phyloP scores from a whole-genome alignment of 2,797 vertebrate species.

The Etheostoma perlongum region DNA sequence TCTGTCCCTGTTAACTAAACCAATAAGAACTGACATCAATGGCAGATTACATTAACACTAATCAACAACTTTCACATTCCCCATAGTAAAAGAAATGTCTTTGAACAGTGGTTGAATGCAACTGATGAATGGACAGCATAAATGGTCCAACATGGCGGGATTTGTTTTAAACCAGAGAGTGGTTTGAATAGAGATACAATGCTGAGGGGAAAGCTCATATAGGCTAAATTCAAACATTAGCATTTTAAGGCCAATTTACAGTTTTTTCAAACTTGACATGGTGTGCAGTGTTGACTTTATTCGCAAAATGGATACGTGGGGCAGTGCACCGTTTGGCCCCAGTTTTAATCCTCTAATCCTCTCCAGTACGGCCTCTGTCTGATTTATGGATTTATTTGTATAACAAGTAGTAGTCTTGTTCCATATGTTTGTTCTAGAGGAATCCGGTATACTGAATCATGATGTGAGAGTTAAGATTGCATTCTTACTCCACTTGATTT shows the following conservation, averaged over 20 bases:
- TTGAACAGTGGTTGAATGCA: conserved; percentile 44
- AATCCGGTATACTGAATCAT: not conserved
- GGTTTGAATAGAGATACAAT: conserved; percentile 13
- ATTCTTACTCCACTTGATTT: not conserved
- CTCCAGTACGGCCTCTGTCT: conserved; percentile 9
- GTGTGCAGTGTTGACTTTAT: conserved; percentile 4
- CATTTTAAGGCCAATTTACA: not conserved
- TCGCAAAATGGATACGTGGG: conserved; percentile 39
- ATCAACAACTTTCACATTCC: conserved; percentile 66
- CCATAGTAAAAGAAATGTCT: conserved; percentile 40
- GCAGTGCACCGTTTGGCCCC: conserved; percentile 34
- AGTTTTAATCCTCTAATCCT: conserved; percentile 68
- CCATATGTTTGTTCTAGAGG: conserved; percentile 20
- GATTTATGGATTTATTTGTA: conserved; percentile 61
- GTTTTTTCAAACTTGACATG: not conserved
- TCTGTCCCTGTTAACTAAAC: conserved; percentile 68
- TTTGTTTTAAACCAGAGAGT: not conserved
- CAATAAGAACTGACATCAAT: conserved; percentile 60
- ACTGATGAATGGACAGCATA: conserved; percentile 22
- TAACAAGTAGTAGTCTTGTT: conserved; percentile 31
- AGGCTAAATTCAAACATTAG: conserved; percentile 9
- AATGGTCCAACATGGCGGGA: conserved; percentile 19
- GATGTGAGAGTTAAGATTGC: not conserved
- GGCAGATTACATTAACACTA: conserved; percentile 61
- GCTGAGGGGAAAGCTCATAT: not conserved